A percentile compares a stretch with the other conserved stretches of the same genome.
Conservation (phyloP, 2,888 invertebrate species). For the Erynnis tages region DNA sequence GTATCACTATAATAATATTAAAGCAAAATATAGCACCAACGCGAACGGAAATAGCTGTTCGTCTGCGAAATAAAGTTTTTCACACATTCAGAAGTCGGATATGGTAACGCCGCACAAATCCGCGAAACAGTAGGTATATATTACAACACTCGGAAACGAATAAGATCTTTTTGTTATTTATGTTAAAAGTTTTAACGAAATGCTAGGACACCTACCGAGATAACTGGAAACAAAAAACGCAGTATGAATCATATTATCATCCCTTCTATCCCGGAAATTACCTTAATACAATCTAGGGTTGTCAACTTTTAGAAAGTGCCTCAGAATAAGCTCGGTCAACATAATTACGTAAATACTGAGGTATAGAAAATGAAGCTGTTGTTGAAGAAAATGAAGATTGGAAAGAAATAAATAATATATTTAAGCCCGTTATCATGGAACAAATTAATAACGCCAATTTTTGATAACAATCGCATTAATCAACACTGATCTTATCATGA, state of each 20-base stretch:
- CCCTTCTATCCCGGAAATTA: constrained; percentile 7
- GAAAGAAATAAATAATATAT: no score
- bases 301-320: background rate
- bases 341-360: background rate
- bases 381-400: no score
- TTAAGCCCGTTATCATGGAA: no score
- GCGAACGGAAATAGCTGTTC: no score
- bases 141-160: constrained; percentile 5
- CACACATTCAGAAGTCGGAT: constrained; percentile 5
- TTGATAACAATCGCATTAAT: no score
- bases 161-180: constrained; percentile 11
- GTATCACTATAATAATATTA: background rate
- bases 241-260: background rate
- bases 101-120: background rate
- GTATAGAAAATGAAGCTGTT: background rate
- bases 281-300: constrained; percentile 4
- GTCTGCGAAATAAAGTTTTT: background rate
- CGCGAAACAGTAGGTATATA: background rate
- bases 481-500: no score
- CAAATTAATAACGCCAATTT: no score
- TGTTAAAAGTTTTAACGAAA: constrained; percentile 7
- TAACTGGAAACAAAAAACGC: constrained; percentile 11
- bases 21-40: background rate
- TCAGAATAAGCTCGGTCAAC: background rate
- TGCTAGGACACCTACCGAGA: constrained; percentile 1